Evolutionary conservation across 2,888 invertebrate species (phyloP), one percentile per base, ranked within the genome.

Genomic region (Dryadula phaetusa): DNA sequence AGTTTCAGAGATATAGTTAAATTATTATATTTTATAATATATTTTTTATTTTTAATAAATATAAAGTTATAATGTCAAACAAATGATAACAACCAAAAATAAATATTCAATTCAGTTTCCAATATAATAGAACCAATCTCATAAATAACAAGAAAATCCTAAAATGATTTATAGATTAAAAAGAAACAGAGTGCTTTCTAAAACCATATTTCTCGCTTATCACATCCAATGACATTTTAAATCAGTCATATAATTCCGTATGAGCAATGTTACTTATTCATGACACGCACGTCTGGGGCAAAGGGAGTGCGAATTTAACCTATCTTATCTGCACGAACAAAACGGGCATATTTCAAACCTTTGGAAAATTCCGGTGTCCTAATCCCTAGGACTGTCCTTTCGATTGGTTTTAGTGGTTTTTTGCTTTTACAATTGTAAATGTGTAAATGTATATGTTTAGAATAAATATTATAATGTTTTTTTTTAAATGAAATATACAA

Each of bases 321-420:
- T 75, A 78, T 77, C 77, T 78, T 76, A 77, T 79, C 76, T 75
- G 71, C 61, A 53, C 70, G 71, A 73, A 75, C 74, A 76, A 74
- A 75, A 75, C 71, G 74, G 68, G 70, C 73, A 72, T 77, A 76
- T 75, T 74, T 75, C 75, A 75, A 75, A 73, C 72, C 77, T 74
- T 75, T 75, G 62, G 40, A 67, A 70, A 69, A 70, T 66, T 64
- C 28, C 40, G 40, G 44, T 16, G 18, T 32, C 47, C 47, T 56
- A 16, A 37, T 61, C 49, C 40, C 34, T 12, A 44, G 58, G 12
- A 66, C 37, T 53, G 20, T 62, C 58, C 28, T 32, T n/a, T 0
- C 1, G n/a, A 49, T 49, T 8, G 28, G n/a, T 49, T 49, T 1
- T 49, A n/a, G 1, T 28, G 10, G 1, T 8, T n/a, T 25, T 49